Base-by-base conservation (phyloP, 2,113 vertebrate genomes). In the Nesoenas mayeri region DNA sequence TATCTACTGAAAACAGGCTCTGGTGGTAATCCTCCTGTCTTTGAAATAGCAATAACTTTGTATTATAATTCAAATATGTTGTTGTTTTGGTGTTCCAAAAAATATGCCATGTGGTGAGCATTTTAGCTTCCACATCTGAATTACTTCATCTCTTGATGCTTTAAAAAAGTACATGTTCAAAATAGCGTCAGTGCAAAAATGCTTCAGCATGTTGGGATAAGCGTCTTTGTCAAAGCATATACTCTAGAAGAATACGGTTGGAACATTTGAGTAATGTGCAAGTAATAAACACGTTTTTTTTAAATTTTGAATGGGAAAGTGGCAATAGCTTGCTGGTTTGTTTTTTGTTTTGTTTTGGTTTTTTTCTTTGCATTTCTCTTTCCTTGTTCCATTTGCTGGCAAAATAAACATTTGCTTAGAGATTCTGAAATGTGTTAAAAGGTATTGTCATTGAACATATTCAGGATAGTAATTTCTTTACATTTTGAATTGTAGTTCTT, bases 371-470 rank as follows among this genome's bases (percentile, higher is more conserved):
- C 7, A 12, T 71, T 92, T 94, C 7, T 80, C 3, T 91, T 85
- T 94, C 26, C 29, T 91, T 7, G 26, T 25, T 90, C n/a, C 34
- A 21, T 74, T 95, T 94, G 82, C 93, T 97, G 72, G 85, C 93
- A 96, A 91, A 93, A 92, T 95, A 94, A 91, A 92, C 79, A 48
- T 90, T 80, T 97, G 38, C 82, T 91, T 94, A 90, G 83, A 84
- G 64, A 74, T 84, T 88, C 72, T 86, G 67, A 40, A 51, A 47
- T 40, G 12, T 31, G 7, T 73, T 58, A 38, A 67, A 91, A 70
- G 8, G 2, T 65, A 8, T 11, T 91, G 54, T 38, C 28, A 67
- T 48, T 72, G 38, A 87, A 48, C 28, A 18, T 36, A 44, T 12
- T 66, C 40, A 61, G 25, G 28, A 54, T 15, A 79, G 36, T 28